Evolutionary conservation across 1,140 invertebrate genomes (phyloP), one percentile per base, ranked within the genome.

Genomic region (Chrysoperla carnea): DNA sequence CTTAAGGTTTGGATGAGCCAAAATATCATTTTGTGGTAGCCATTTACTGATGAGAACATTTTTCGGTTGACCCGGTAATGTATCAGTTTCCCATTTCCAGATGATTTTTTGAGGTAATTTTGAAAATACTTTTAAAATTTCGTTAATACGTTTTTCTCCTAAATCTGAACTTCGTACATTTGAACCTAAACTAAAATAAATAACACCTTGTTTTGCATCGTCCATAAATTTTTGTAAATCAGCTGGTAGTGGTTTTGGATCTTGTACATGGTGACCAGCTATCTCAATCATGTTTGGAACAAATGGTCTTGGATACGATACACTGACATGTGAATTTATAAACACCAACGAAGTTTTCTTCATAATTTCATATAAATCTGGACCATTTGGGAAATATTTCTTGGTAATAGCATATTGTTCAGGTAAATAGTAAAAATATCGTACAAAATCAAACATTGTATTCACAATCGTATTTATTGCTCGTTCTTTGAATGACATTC

Each of bases 141-240:
- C 51, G 4, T 62, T 38, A 13, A 54, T 41, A 37, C 56, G 63
- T 6, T 59, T 47, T 15, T 47, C 45, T 1, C 59, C 52, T 36
- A 75, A 61, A 2, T 69, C 65, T 38, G 65, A 61, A 31, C 70
- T 68, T 37, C 69, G 60, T 0, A 74, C 55, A 59, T 71, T 73
- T 0, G 67, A 65, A 4, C 76, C 76, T 44, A 78, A 59, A 49
- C 72, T 75, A 46, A 79, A 70, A 41, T 73, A 70, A 31, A 78
- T 67, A 3, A 69, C 66, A 2, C 75, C 75, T 27, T 68, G 51
- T 14, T 64, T 56, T 8, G 64, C 58, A 1, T 53, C 53, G 23
- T 71, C 63, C 8, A 76, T 44, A 40, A 64, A 70, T 7, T 63
- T 48, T 52, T 70, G 47, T n/a, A 75, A 51, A 42, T 72, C 62